Evolutionary conservation across 2,888 invertebrate genomes (phyloP).

Genomic region (Spodoptera exigua): DNA sequence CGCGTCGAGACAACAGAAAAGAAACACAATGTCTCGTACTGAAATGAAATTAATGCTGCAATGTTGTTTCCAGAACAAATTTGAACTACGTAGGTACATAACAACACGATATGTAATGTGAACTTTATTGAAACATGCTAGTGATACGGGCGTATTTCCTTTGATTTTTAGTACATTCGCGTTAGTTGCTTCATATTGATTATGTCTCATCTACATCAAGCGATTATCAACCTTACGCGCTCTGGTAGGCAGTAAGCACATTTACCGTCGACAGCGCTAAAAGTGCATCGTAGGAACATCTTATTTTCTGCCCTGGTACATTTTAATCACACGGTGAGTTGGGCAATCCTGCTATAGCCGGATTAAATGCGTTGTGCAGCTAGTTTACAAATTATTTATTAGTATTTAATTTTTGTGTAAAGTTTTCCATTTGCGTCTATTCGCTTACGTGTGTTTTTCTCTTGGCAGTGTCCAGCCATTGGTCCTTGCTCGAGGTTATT

Average conservation of each 20-base stretch:
- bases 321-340: conserved; percentile 63
- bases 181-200: conserved; percentile 16
- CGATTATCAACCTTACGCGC: conserved; percentile 26
- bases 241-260: conserved; percentile 39
- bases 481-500: too few relatives aligned
- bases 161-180: conserved; percentile 5
- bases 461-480: too few relatives aligned
- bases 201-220: conserved; percentile 16
- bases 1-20: too few relatives aligned
- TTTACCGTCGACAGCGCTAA: conserved; percentile 53
- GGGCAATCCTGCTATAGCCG: conserved; percentile 45
- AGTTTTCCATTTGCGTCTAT: neutral
- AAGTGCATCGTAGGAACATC: conserved; percentile 59
- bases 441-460: neutral
- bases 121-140: too few relatives aligned
- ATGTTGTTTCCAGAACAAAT: too few relatives aligned
- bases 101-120: too few relatives aligned
- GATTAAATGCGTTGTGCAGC: conserved; percentile 40
- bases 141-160: neutral
- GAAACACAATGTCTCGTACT: too few relatives aligned
- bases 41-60: too few relatives aligned
- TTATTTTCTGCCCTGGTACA: conserved; percentile 62
- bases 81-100: too few relatives aligned
- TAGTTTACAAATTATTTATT: conserved; percentile 25
- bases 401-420: neutral